phyloP scores from a whole-genome alignment of 2,888 invertebrate species.

The Napeogenes inachia region DNA sequence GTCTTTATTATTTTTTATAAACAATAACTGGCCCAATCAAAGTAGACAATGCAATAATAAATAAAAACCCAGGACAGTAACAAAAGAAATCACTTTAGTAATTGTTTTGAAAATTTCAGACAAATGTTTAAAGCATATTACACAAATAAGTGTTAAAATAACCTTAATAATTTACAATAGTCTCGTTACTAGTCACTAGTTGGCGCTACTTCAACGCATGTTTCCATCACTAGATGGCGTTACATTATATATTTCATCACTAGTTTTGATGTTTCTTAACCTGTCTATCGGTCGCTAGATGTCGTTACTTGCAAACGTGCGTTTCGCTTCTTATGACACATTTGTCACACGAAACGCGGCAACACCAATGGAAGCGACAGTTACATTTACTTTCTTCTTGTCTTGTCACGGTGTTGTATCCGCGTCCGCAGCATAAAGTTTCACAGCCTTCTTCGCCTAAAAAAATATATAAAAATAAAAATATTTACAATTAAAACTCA shows the following conservation, averaged over 20 bases:
- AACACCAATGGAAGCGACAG: constrained; percentile 98
- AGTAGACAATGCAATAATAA: neutral
- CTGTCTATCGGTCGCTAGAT: constrained; percentile 16
- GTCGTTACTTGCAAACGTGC: constrained; percentile 86
- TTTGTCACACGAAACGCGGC: constrained; percentile 93
- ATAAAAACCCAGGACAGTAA: too few species aligned
- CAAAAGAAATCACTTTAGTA: too few species aligned
- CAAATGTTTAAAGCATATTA: constrained; percentile 1
- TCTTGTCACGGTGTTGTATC: constrained; percentile 91
- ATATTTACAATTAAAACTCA: neutral
- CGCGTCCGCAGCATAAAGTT: constrained; percentile 93
- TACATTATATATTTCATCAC: neutral
- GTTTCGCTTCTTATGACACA: constrained; percentile 87
- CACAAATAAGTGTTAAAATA: neutral
- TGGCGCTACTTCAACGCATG: neutral
- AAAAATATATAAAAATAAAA: constrained; percentile 11
- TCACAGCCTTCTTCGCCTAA: constrained; percentile 89
- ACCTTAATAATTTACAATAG: neutral
- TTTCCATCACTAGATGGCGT: constrained; percentile 10
- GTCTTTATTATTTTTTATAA: neutral
- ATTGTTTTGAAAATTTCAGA: constrained; percentile 3
- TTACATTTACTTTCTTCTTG: constrained; percentile 89
- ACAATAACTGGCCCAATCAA: constrained; percentile 2
- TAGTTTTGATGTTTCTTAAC: neutral
- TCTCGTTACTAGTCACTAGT: constrained; percentile 13